Base-by-base conservation (phyloP, 2,888 invertebrate genomes). In the Dryadula phaetusa region DNA sequence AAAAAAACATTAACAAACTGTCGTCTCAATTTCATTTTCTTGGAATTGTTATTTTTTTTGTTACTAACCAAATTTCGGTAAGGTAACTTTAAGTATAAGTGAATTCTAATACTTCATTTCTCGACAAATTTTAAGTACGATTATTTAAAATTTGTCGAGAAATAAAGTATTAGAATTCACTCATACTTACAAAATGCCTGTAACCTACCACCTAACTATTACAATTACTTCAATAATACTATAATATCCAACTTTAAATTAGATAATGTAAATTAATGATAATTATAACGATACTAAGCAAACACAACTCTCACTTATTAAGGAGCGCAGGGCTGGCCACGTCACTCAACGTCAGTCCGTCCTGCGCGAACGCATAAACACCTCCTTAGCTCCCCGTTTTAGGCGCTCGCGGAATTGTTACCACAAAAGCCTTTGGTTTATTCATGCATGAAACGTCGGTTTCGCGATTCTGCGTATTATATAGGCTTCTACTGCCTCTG, bases 221-320 rank as follows among this genome's bases (percentile, higher is more conserved):
- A n/a, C n/a, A n/a, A n/a, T n/a, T n/a, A n/a, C n/a, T n/a, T n/a
- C n/a, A n/a, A n/a, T n/a, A n/a, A n/a, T n/a, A n/a, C n/a, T n/a
- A n/a, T n/a, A 32, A 37, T 37, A 12, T 32, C 8, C 10, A 46
- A 46, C 8, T 10, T 6, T n/a, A n/a, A 22, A 22, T 28, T 20
- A 75, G 74, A 71, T 76, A 74, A 75, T 76, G 76, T 72, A 76
- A 75, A 75, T 74, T 66, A 75, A 78, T 74, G 82, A 81, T 86
- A 86, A 88, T 87, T 85, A 83, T 65, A 63, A 69, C 75, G 72
- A 71, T 70, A 69, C 71, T 76, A 72, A 20, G 62, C 68, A 67
- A 67, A 71, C 67, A 70, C 74, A 84, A 86, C 86, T 85, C 87
- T 88, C 86, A 87, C 89, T 88, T 90, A 89, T 89, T 87, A 83